Base-by-base conservation (phyloP, 2,888 invertebrate species). In the Orthonychiurus folsomi region DNA sequence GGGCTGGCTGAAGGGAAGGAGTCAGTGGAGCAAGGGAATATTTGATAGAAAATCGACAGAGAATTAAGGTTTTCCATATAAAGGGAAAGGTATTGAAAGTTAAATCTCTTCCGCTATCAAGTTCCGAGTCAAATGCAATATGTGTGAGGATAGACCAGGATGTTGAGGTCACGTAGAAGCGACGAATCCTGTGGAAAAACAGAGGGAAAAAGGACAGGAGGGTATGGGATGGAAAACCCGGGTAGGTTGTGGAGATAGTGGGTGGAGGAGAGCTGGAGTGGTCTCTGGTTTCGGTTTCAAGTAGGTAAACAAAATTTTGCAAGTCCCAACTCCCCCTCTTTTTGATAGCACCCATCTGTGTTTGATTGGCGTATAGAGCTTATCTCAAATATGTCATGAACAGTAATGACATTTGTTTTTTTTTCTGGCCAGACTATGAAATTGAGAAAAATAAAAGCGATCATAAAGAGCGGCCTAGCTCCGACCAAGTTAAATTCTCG, bases 361-460 rank as follows among this genome's bases (percentile, higher is more conserved):
- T 64, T 61, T 64, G 64, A 64, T 64, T 64, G 62, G 59, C 61
- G 59, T 64, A 55, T 61, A 61, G 50, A 64, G 61, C 64, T 61
- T 64, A 64, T 64, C 64, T 64, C 50, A 55, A 61, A 61, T 56
- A 61, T 59, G 64, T 64, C 64, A 64, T 64, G 64, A 64, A 64
- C 64, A 64, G 64, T 64, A 64, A 64, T 64, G 64, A 64, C 48
- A 61, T 64, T 64, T 64, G 61, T 61, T 64, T 61, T 59, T 50
- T 59, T 62, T 50, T 61, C 37, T 52, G n/a, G 52, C 3, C 52
- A 9, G 3, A 21, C 3, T 9, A 21, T 52, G 52, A 52, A 52
- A 20, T 52, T 9, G 9, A 21, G n/a, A 52, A 52, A n/a, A 20
- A 52, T 52, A 52, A 21, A 52, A 20, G n/a, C 9, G 23, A 20